Conservation (phyloP, 2,113 vertebrate genomes). For the Raja brachyura region DNA sequence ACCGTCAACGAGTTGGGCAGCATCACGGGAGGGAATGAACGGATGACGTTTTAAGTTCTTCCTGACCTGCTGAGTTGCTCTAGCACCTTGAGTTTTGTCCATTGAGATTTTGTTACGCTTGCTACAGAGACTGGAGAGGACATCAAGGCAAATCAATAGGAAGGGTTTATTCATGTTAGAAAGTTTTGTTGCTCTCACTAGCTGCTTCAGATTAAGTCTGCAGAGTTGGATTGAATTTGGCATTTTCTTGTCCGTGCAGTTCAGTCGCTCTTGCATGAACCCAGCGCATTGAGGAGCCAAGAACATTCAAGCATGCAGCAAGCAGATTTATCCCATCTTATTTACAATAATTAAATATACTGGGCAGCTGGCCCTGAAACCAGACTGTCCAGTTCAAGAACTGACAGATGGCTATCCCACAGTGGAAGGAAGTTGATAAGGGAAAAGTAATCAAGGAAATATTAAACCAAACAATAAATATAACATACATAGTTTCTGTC, state of each 20-base stretch:
- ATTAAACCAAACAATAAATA: not conserved
- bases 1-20: too few species aligned
- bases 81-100: not conserved
- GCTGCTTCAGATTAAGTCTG: not conserved
- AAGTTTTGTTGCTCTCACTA: not conserved
- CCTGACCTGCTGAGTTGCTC: too few species aligned
- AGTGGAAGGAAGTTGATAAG: slow-evolving; percentile 7
- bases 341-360: not conserved
- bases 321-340: not conserved
- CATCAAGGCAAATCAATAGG: too few species aligned
- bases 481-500: not conserved
- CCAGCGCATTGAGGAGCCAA: not conserved
- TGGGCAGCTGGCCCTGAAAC: slow-evolving; percentile 13
- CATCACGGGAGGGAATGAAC: too few species aligned
- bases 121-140: not conserved
- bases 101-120: not conserved
- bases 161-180: not conserved
- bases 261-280: not conserved
- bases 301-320: not conserved
- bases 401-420: slow-evolving; percentile 15
- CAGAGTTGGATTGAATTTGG: not conserved
- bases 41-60: too few species aligned
- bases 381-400: not conserved
- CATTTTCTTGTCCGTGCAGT: not conserved
- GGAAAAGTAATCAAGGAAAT: slow-evolving; percentile 1